Conservation (phyloP, 2,888 invertebrate species). For the Trissolcus japonicus region DNA sequence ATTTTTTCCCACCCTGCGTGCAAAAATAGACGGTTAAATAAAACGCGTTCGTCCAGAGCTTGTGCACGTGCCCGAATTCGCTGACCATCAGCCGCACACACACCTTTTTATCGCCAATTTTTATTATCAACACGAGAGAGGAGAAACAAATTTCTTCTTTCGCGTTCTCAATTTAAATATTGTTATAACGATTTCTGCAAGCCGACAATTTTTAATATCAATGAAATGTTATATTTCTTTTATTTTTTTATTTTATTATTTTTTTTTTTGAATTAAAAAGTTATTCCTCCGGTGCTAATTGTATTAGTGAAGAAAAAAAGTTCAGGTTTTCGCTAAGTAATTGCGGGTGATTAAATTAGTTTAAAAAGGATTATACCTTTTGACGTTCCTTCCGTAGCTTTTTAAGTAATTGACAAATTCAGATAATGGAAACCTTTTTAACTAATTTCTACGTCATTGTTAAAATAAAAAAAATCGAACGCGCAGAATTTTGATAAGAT, state of each 20-base stretch:
- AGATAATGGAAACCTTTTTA: background rate
- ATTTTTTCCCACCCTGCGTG: background rate
- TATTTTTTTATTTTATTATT: no score
- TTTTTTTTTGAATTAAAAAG: background rate
- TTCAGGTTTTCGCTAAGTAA: conserved; percentile 11
- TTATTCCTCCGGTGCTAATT: background rate
- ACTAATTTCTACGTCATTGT: no score
- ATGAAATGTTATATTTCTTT: no score
- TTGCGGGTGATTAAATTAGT: conserved; percentile 21
- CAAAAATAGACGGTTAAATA: conserved; percentile 11
- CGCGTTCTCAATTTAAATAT: no score
- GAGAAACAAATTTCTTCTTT: no score
- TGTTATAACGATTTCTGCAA: no score
- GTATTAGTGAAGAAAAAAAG: conserved; percentile 2
- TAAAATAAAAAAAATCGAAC: no score
- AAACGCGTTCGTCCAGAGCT: background rate
- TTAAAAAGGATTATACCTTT: conserved; percentile 5
- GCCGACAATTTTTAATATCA: no score
- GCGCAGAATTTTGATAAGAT: no score
- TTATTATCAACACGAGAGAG: no score
- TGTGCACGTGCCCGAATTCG: no score
- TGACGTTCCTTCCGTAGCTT: background rate
- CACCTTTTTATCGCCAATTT: background rate
- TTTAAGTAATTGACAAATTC: conserved; percentile 3
- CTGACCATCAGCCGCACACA: background rate